phyloP scores from a whole-genome alignment of 2,888 invertebrate species.

The Quadroppia sp. region DNA sequence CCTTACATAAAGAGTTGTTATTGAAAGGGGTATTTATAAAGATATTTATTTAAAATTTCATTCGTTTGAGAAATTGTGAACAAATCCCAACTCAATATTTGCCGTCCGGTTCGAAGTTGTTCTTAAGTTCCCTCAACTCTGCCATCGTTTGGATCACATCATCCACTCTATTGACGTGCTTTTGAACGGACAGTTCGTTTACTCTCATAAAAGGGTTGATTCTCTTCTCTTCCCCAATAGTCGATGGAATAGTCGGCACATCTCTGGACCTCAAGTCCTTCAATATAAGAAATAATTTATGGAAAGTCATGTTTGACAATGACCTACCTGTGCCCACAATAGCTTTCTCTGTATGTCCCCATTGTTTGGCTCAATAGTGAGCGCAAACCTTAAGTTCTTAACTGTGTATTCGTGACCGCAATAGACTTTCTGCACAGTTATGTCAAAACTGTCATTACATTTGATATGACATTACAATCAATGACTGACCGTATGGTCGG shows the following conservation, averaged over 20 bases:
- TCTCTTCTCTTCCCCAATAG: conserved; percentile 77
- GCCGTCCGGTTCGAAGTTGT: conserved; percentile 65
- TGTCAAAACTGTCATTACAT: neutral
- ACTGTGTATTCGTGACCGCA: conserved; percentile 97
- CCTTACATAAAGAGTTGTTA: too few relatives aligned
- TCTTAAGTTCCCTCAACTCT: conserved; percentile 72
- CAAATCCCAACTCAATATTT: too few relatives aligned
- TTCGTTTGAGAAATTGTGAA: too few relatives aligned
- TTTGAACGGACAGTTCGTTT: conserved; percentile 62
- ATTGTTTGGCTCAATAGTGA: conserved; percentile 80
- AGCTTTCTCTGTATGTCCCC: conserved; percentile 61
- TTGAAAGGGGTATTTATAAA: too few relatives aligned
- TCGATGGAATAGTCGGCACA: conserved; percentile 81
- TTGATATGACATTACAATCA: neutral
- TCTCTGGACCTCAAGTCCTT: conserved; percentile 58
- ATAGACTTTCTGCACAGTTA: conserved; percentile 62
- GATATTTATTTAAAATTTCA: too few relatives aligned
- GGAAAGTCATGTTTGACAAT: too few relatives aligned
- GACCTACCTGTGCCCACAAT: conserved; percentile 62
- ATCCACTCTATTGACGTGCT: conserved; percentile 62
- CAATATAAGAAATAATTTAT: neutral
- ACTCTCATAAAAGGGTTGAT: conserved; percentile 96
- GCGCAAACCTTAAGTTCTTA: conserved; percentile 81
- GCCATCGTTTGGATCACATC: conserved; percentile 71
- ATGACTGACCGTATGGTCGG: conserved; percentile 68